Conservation (phyloP, 1,140 invertebrate genomes). For the Acyrthosiphon pisum region DNA sequence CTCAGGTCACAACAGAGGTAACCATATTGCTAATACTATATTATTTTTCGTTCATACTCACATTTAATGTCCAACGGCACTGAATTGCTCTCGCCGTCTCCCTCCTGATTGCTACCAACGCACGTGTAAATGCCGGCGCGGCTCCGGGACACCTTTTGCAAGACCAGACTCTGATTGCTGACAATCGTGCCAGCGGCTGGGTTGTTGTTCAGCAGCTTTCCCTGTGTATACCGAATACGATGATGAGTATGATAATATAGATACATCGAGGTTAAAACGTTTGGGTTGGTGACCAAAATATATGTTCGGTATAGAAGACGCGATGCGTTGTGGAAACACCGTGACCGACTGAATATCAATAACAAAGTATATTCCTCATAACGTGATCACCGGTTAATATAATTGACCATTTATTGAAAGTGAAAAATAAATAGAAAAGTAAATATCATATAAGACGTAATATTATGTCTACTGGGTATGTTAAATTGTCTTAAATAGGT, state of each 20-base stretch:
- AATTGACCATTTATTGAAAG: neutral
- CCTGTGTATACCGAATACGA: constrained; percentile 64
- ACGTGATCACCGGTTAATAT: too few species aligned
- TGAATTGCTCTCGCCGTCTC: constrained; percentile 83
- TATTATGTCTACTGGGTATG: too few species aligned
- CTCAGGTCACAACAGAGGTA: neutral
- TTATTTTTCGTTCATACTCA: constrained; percentile 67
- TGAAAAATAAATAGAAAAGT: neutral
- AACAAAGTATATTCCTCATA: neutral
- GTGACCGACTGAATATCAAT: neutral
- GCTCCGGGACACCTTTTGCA: constrained; percentile 78
- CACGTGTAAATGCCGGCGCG: constrained; percentile 84
- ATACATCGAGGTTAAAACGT: neutral
- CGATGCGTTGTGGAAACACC: too few species aligned
- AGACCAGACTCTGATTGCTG: constrained; percentile 84
- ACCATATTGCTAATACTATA: neutral
- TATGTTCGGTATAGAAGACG: neutral
- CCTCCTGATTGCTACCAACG: constrained; percentile 81
- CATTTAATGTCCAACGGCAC: constrained; percentile 85
- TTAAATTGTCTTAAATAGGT: too few species aligned
- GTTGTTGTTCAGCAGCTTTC: constrained; percentile 64
- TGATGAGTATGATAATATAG: neutral
- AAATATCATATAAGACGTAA: neutral
- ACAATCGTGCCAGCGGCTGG: constrained; percentile 75
- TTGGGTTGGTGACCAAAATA: neutral